phyloP scores from a whole-genome alignment of 2,797 vertebrate genomes.

The Hyperoplus immaculatus region DNA sequence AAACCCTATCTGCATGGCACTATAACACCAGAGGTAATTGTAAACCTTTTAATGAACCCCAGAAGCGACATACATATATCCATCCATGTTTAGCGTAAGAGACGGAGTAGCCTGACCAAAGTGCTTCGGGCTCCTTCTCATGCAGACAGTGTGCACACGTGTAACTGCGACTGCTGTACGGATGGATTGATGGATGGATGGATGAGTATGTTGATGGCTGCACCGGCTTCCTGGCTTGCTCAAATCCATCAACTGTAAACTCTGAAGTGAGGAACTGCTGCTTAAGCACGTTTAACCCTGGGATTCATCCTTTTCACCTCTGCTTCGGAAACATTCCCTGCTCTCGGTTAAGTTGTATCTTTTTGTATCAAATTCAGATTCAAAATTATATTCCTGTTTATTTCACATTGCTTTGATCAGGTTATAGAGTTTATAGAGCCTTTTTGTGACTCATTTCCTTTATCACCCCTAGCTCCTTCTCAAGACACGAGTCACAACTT shows the following conservation, averaged over 20 bases:
- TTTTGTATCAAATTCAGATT: constrained; percentile 52
- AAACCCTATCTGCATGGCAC: constrained; percentile 1
- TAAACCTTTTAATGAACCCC: constrained; percentile 10
- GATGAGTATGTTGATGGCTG: constrained; percentile 6
- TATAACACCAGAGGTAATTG: constrained; percentile 15
- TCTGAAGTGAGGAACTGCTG: constrained; percentile 35
- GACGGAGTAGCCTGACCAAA: too few species aligned
- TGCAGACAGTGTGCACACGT: constrained; percentile 9
- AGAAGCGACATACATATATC: not conserved
- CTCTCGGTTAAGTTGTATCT: constrained; percentile 48
- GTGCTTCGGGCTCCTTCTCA: constrained; percentile 15
- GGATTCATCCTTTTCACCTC: constrained; percentile 23
- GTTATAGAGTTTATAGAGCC: constrained; percentile 43
- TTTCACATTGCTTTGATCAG: constrained; percentile 50
- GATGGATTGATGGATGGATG: constrained; percentile 30
- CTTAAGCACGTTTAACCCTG: constrained; percentile 11
- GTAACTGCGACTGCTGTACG: constrained; percentile 5
- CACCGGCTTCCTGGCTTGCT: constrained; percentile 18
- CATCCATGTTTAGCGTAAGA: not conserved
- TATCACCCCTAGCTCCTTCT: not conserved
- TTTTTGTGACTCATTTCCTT: constrained; percentile 34
- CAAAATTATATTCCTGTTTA: constrained; percentile 35
- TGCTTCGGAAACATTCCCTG: constrained; percentile 25
- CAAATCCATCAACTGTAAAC: constrained; percentile 14
- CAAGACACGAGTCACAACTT: constrained; percentile 21